Base-by-base conservation (phyloP, 2,797 vertebrate genomes). In the Botia kubotai region DNA sequence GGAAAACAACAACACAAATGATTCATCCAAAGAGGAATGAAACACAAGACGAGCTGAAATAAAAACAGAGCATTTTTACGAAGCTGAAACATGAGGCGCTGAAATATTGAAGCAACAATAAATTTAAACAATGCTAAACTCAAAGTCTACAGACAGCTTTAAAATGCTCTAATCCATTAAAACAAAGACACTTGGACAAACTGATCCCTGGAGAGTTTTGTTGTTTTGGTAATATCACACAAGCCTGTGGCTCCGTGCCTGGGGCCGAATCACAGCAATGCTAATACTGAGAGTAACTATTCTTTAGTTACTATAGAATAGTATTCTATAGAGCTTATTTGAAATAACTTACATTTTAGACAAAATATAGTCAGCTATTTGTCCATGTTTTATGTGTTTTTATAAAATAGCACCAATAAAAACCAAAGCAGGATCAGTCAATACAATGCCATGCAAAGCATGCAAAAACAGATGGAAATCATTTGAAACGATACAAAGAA, bases 81-180 rank as follows among this genome's bases (percentile, higher is more conserved):
- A 55, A 52, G 48, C n/a, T 67, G 43, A 77, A 43, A 58, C 19
- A 57, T 0, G 0, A 6, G 23, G 12, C 7, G n/a, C n/a, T n/a
- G n/a, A 66, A 66, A 17, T 46, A 67, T 48, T 68, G 33, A 58
- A 29, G 13, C 33, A 68, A 7, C 14, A 29, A 23, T 58, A 52
- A 66, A 50, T 62, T 4, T 2, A 21, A 39, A 72, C 33, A 62
- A 13, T 60, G 23, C 6, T 17, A 1, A 68, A 57, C 33, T 57
- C 2, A 5, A 57, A n/a, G n/a, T 77, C 52, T 77, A 43, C 2
- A 36, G 36, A 53, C 29, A 55, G 33, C 33, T 68, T 57, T 68
- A 57, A 68, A 68, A 68, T 46, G 6, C 53, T 33, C 21, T 2
- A 58, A 48, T 85, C 69, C 57, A 85, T 82, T 72, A 80, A 77